Evolutionary conservation across 30 jellyfish, hydroid and myxozoan genomes (phyloP).

Genomic region (Calvadosia cruxmelitensis): DNA sequence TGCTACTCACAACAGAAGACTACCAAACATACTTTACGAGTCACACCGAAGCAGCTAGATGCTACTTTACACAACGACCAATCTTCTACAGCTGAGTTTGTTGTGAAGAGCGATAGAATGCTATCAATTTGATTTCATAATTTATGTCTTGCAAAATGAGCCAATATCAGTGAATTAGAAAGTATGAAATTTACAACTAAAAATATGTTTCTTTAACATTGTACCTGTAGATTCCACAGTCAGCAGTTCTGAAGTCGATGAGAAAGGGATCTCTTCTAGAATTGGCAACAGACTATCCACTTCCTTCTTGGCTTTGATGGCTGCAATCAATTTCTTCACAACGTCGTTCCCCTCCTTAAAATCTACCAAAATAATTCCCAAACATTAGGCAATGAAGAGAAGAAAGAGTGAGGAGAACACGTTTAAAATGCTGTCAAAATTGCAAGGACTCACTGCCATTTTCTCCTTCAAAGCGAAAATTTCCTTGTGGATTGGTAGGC

Average conservation of each 20-base stretch:
- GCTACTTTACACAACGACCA: no score
- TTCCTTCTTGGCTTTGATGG: constrained; percentile 55
- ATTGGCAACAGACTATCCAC: constrained; percentile 30
- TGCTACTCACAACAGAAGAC: no score
- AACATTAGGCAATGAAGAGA: background rate
- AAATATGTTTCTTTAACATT: no score
- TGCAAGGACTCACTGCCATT: constrained; percentile 32
- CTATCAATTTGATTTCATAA: no score
- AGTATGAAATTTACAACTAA: no score
- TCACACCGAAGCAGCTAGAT: no score
- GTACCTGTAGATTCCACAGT: background rate
- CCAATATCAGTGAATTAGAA: no score
- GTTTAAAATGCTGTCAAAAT: no score
- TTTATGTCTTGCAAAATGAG: no score
- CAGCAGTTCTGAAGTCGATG: background rate
- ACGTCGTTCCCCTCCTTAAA: constrained; percentile 35
- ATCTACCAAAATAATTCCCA: background rate
- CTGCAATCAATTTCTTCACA: constrained; percentile 62
- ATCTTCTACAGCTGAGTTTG: no score
- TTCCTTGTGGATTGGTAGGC: constrained; percentile 70
- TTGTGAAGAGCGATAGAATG: no score
- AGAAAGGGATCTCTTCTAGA: constrained; percentile 43
- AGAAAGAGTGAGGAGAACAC: background rate
- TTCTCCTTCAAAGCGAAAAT: constrained; percentile 61
- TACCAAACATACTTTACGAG: no score